Conservation (phyloP, 2,113 vertebrate genomes). For the Percopsis transmontana region DNA sequence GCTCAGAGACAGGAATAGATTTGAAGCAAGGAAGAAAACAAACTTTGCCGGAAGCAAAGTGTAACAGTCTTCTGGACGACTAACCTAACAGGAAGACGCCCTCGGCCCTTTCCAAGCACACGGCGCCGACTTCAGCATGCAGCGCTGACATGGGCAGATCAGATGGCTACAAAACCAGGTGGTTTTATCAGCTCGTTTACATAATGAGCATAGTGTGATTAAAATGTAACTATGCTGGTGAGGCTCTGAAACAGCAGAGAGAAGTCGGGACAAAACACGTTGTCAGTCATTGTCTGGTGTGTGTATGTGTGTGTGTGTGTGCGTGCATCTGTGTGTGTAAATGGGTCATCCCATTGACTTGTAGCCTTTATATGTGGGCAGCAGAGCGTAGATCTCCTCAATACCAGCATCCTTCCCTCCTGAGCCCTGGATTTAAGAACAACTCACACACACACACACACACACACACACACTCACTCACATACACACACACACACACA, state of each 20-base stretch:
- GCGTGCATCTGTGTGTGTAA: slow-evolving; percentile 38
- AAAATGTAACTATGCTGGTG: too few relatives aligned
- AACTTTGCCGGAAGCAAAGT: slow-evolving; percentile 35
- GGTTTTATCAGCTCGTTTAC: too few relatives aligned
- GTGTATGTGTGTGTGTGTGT: slow-evolving; percentile 26
- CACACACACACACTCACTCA: not conserved
- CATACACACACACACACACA: not conserved
- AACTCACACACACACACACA: slow-evolving; percentile 10
- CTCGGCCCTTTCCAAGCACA: slow-evolving; percentile 3
- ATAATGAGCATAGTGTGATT: too few relatives aligned
- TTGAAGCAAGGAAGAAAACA: slow-evolving; percentile 24
- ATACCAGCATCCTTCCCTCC: slow-evolving; percentile 10
- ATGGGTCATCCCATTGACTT: slow-evolving; percentile 61
- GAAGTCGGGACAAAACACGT: slow-evolving; percentile 16
- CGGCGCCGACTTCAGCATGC: slow-evolving; percentile 21
- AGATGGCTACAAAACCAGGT: slow-evolving; percentile 33
- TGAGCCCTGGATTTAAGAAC: slow-evolving; percentile 14
- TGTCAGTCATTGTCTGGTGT: slow-evolving; percentile 2
- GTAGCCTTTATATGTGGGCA: slow-evolving; percentile 54
- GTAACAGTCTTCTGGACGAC: slow-evolving; percentile 30
- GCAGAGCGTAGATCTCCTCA: slow-evolving; percentile 51
- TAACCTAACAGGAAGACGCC: slow-evolving; percentile 37
- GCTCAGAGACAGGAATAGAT: not conserved
- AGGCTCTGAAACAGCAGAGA: too few relatives aligned
- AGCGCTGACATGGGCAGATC: slow-evolving; percentile 28